Percentiles rank a stretch among this genome's conserved stretches.
Evolutionary conservation across 2,113 vertebrate species (phyloP).

Genomic region (Salminus brasiliensis): DNA sequence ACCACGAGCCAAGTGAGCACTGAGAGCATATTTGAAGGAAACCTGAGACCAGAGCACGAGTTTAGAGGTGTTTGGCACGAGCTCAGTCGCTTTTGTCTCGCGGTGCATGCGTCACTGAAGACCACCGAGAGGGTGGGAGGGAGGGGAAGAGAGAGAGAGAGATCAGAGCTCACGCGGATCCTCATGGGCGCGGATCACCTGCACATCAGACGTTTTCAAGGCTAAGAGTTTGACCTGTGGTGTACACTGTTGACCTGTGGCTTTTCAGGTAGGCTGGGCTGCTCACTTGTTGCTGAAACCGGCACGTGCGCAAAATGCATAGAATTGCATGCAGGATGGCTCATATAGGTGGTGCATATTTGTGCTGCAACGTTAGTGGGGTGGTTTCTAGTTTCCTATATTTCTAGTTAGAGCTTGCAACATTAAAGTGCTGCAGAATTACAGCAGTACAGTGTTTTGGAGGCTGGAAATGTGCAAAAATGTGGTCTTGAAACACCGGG

Average conservation of each 20-base stretch:
- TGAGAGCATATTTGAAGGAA: background rate
- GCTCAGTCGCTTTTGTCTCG: background rate
- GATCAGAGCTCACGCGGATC: background rate
- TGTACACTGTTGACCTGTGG: no score
- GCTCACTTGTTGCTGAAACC: background rate
- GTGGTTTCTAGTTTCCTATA: no score
- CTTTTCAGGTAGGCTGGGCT: background rate
- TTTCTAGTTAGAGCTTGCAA: no score
- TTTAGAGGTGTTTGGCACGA: conserved; percentile 11
- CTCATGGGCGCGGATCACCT: background rate
- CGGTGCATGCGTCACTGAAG: conserved; percentile 16
- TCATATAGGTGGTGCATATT: background rate
- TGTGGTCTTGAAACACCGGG: background rate
- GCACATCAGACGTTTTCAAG: conserved; percentile 10
- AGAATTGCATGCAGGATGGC: no score
- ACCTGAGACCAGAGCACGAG: background rate
- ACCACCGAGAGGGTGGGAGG: background rate
- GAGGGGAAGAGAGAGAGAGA: conserved; percentile 10
- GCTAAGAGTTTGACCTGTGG: background rate
- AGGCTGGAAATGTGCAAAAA: background rate
- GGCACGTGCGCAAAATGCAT: background rate
- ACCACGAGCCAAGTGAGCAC: no score
- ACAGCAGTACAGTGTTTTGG: background rate
- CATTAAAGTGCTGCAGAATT: no score
- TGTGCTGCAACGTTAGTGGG: no score